Percentiles rank a stretch among this genome's conserved stretches.
These are phyloP conservation scores for Bibio marci DNA, from an alignment of 2,888 invertebrate genomes.

Conservation along the genomic window DNA sequence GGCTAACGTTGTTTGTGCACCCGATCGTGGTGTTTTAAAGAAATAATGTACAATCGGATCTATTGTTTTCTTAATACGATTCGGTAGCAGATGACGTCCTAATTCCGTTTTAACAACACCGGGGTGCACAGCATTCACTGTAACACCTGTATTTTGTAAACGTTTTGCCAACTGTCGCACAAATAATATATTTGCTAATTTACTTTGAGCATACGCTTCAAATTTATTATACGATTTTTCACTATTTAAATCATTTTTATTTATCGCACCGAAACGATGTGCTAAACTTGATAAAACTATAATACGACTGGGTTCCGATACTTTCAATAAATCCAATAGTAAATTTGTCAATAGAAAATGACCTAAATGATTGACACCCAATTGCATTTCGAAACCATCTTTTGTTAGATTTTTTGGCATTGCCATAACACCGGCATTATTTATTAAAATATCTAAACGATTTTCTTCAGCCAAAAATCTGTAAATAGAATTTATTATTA, in stretches of 20 bases:
- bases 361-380: conserved; percentile 41
- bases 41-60: conserved; percentile 9
- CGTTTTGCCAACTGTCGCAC: conserved; percentile 45
- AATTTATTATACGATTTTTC: conserved; percentile 44
- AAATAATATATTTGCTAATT: conserved; percentile 63
- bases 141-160: conserved; percentile 42
- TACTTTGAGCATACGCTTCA: conserved; percentile 57
- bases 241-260: conserved; percentile 55
- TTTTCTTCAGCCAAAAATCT: conserved; percentile 28
- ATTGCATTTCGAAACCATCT: conserved; percentile 38
- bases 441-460: conserved; percentile 35
- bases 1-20: conserved; percentile 26
- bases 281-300: conserved; percentile 56
- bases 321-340: conserved; percentile 34
- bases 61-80: not conserved
- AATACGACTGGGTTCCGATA: conserved; percentile 53
- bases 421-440: conserved; percentile 37
- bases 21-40: conserved; percentile 21
- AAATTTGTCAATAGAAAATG: conserved; percentile 44
- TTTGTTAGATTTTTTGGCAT: conserved; percentile 29
- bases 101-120: conserved; percentile 61
- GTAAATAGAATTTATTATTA: not conserved
- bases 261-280: conserved; percentile 44
- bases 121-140: conserved; percentile 53
- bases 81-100: conserved; percentile 38